Evolutionary conservation across 2,888 invertebrate genomes (phyloP).

Genomic region (Himalopsyche tibetana): DNA sequence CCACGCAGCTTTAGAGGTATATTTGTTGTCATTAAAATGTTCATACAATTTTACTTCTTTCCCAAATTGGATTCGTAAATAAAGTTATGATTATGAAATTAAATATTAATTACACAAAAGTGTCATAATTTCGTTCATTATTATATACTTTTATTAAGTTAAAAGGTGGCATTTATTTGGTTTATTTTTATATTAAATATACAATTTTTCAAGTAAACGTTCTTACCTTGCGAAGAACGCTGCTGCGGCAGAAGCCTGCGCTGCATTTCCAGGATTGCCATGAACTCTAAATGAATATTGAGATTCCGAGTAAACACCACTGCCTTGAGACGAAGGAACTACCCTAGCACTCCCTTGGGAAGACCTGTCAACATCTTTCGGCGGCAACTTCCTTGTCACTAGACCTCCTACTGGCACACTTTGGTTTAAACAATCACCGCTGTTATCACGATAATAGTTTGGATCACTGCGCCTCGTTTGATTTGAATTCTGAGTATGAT

Average conservation of each 20-base stretch:
- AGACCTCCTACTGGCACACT: conserved; percentile 40
- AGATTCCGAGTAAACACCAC: conserved; percentile 60
- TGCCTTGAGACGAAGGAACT: conserved; percentile 45
- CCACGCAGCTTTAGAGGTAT: too few species aligned
- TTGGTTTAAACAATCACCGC: conserved; percentile 48
- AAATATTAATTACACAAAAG: too few species aligned
- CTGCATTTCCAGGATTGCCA: conserved; percentile 63
- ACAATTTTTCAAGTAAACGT: too few species aligned
- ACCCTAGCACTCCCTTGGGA: conserved; percentile 47
- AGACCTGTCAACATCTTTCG: conserved; percentile 17
- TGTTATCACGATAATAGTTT: conserved; percentile 47
- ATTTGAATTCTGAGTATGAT: conserved; percentile 10
- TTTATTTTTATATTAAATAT: too few species aligned
- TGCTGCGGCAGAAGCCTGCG: conserved; percentile 65
- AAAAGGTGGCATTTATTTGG: too few species aligned
- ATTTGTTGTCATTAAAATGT: too few species aligned
- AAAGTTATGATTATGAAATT: too few species aligned
- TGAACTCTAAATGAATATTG: conserved; percentile 63
- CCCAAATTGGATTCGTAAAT: too few species aligned
- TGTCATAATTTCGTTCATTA: too few species aligned
- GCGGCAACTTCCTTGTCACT: conserved; percentile 50
- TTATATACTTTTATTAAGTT: too few species aligned
- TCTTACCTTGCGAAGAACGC: conserved; percentile 66
- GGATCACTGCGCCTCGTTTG: conserved; percentile 54
- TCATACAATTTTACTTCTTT: too few species aligned